Percentiles rank a stretch among this genome's conserved stretches.
Conservation (phyloP, 2,888 invertebrate genomes). For the Tetragnatha montana region DNA sequence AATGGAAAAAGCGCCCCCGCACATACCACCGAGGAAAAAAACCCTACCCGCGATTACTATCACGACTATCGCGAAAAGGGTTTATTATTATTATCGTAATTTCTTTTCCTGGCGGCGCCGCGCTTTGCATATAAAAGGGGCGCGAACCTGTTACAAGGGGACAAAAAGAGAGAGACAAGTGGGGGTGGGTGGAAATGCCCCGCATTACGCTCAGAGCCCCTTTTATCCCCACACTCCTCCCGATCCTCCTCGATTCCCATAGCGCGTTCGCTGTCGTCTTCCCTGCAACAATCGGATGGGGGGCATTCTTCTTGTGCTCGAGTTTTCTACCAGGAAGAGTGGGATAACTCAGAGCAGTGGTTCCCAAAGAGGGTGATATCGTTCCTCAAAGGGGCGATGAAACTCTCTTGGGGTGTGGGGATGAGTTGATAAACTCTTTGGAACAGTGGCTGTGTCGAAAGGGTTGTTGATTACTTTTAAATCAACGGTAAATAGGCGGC, state of each 20-base stretch:
- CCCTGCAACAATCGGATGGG: no score
- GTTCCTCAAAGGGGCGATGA: no score
- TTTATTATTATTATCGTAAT: slow-evolving; percentile 57
- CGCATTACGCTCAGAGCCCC: slow-evolving; percentile 28
- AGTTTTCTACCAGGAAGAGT: no score
- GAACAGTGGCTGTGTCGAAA: no score
- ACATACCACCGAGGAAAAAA: no score
- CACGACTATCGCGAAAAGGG: not conserved
- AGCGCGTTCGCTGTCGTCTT: not conserved
- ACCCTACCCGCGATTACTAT: slow-evolving; percentile 1
- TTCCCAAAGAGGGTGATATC: no score
- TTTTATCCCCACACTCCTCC: not conserved
- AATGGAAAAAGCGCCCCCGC: slow-evolving; percentile 35
- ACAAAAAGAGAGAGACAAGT: slow-evolving; percentile 61
- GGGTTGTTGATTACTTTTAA: no score
- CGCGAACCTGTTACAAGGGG: slow-evolving; percentile 63
- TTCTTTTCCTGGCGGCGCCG: slow-evolving; percentile 30
- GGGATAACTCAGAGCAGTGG: no score
- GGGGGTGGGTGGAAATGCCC: slow-evolving; percentile 57
- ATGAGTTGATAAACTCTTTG: no score
- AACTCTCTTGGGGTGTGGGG: no score
- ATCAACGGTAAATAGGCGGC: no score
- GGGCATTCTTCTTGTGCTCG: no score
- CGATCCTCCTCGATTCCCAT: not conserved
- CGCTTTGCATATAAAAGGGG: slow-evolving; percentile 67